phyloP scores from a whole-genome alignment of 2,888 invertebrate genomes.

The Aphidius colemani region DNA sequence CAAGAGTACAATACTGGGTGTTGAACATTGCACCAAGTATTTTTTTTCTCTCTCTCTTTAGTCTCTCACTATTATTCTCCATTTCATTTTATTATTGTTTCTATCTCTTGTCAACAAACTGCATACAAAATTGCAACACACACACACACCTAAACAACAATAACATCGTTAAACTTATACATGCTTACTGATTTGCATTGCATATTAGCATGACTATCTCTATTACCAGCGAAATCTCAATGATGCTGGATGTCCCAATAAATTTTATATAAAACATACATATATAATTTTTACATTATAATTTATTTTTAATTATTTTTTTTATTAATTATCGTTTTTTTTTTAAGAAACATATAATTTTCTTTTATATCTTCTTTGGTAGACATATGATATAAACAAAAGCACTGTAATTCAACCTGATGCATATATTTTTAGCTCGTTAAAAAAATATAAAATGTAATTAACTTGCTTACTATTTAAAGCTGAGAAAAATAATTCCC shows the following conservation, averaged over 20 bases:
- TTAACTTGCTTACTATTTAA: too few relatives aligned
- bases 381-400: too few relatives aligned
- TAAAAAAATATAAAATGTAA: too few relatives aligned
- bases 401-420: too few relatives aligned
- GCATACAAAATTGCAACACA: neutral
- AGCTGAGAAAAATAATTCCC: too few relatives aligned
- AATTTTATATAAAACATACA: too few relatives aligned
- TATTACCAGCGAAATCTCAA: too few relatives aligned
- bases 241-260: too few relatives aligned
- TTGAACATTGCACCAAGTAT: constrained; percentile 34
- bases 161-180: constrained; percentile 36
- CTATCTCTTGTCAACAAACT: constrained; percentile 3
- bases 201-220: constrained; percentile 57
- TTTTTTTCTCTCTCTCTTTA: too few relatives aligned
- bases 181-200: constrained; percentile 49
- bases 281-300: neutral
- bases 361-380: too few relatives aligned
- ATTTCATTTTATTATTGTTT: neutral
- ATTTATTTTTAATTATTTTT: neutral
- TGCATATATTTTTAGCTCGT: too few relatives aligned
- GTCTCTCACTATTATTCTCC: neutral
- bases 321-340: constrained; percentile 1
- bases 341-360: neutral
- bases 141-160: constrained; percentile 16
- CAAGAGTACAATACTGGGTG: constrained; percentile 34